Evolutionary conservation across 2,797 vertebrate genomes (phyloP).

Genomic region (Mus minutoides): DNA sequence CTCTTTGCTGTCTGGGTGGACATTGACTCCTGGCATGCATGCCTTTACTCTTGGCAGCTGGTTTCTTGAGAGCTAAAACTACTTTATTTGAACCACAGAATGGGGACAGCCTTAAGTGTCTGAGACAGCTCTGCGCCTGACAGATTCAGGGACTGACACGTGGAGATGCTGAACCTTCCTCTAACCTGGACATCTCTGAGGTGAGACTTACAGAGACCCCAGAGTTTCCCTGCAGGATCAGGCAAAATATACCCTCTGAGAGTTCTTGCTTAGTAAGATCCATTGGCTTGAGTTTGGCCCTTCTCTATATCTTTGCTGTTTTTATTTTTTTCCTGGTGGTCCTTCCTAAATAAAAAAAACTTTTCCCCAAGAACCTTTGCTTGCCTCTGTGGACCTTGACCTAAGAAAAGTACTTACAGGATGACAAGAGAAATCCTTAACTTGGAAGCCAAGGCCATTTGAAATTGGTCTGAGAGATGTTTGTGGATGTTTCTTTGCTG

Average conservation of each 20-base stretch:
- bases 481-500: constrained; percentile 45
- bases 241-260: neutral
- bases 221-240: neutral
- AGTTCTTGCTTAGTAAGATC: neutral
- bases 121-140: neutral
- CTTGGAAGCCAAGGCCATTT: constrained; percentile 42
- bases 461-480: constrained; percentile 19
- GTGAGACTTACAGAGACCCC: neutral
- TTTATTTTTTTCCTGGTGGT: constrained; percentile 24
- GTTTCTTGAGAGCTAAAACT: neutral
- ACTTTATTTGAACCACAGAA: neutral
- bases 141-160: neutral
- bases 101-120: neutral
- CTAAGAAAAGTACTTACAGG: neutral
- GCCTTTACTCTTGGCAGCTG: neutral
- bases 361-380: constrained; percentile 36
- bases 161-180: neutral
- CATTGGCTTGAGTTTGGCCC: constrained; percentile 26
- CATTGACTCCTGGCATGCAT: neutral
- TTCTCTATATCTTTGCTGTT: neutral
- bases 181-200: neutral
- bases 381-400: constrained; percentile 21
- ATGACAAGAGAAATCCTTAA: constrained; percentile 46
- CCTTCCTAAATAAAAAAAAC: constrained; percentile 27
- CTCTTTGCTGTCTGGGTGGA: neutral